phyloP scores from a whole-genome alignment of 2,888 invertebrate species.

The Sarcophaga subvicina region DNA sequence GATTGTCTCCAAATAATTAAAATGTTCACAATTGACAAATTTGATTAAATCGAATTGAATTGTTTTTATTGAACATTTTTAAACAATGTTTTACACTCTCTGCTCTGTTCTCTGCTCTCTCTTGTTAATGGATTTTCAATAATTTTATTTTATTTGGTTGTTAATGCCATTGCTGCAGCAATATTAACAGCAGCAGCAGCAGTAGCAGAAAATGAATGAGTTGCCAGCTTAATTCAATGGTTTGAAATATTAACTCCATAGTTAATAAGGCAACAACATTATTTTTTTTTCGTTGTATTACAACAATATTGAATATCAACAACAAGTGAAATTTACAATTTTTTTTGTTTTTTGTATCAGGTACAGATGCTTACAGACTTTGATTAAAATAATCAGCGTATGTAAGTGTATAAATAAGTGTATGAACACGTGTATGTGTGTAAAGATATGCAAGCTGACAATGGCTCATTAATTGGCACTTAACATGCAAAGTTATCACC shows the following conservation, averaged over 20 bases:
- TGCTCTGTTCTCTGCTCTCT: no score
- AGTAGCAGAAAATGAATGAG: background rate
- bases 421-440: conserved; percentile 11
- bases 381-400: background rate
- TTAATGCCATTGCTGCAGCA: conserved; percentile 17
- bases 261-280: background rate
- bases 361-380: background rate
- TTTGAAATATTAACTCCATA: conserved; percentile 43
- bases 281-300: conserved; percentile 23
- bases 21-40: conserved; percentile 77
- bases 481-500: conserved; percentile 68
- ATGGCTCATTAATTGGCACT: conserved; percentile 69
- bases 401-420: background rate
- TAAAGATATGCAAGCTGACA: conserved; percentile 45
- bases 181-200: background rate
- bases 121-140: background rate
- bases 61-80: conserved; percentile 59
- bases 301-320: conserved; percentile 42
- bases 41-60: conserved; percentile 77
- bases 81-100: no score
- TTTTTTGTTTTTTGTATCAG: background rate
- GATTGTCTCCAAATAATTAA: conserved; percentile 79
- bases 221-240: no score
- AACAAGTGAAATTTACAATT: conserved; percentile 9
- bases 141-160: conserved; percentile 27